phyloP scores from a whole-genome alignment of 2,888 invertebrate species.

The Cerastis rubricosa region DNA sequence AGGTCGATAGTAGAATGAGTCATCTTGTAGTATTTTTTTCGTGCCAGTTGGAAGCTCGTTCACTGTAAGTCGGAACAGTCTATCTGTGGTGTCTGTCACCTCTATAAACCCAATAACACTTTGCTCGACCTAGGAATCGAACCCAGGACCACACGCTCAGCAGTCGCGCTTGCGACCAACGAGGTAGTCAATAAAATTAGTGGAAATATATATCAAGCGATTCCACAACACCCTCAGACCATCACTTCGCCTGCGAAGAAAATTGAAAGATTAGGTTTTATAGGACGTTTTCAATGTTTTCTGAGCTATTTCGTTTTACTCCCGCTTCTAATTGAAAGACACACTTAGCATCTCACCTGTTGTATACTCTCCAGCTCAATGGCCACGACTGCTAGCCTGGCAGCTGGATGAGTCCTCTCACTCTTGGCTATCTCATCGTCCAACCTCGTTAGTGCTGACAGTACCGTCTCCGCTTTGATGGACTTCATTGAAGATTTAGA shows the following conservation, averaged over 20 bases:
- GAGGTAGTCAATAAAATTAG: no score
- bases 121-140: no score
- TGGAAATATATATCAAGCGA: not conserved
- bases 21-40: no score
- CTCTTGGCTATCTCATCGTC: constrained; percentile 82
- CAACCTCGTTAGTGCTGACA: constrained; percentile 81
- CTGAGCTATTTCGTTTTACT: not conserved
- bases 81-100: no score
- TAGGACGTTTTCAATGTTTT: not conserved
- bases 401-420: constrained; percentile 80
- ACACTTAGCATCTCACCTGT: constrained; percentile 75
- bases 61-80: no score
- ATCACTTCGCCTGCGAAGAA: not conserved
- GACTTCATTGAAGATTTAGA: constrained; percentile 68
- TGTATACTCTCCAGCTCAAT: constrained; percentile 83
- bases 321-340: not conserved
- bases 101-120: no score
- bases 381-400: constrained; percentile 82
- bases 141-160: no score
- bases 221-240: not conserved
- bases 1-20: no score
- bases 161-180: no score
- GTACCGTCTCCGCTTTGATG: constrained; percentile 80
- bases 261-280: not conserved
- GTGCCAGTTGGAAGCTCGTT: no score